phyloP scores from a whole-genome alignment of 2,888 invertebrate species.

The Leucophenga montana region DNA sequence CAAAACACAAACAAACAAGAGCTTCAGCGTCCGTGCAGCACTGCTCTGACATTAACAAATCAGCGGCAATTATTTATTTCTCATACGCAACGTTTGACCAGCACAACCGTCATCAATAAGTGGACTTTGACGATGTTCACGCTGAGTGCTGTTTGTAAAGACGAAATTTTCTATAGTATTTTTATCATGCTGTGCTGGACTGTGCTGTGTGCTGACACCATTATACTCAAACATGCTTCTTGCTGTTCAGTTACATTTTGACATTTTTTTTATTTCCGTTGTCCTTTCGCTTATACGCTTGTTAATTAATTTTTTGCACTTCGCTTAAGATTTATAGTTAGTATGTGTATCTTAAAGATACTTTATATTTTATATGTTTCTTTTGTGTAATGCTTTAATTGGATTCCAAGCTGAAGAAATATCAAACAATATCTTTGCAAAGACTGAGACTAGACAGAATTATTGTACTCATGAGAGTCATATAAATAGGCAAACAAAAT shows the following conservation, averaged over 20 bases:
- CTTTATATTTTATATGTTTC: too few species aligned
- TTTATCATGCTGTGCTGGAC: too few species aligned
- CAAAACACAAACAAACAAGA: too few species aligned
- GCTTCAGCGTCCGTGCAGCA: neutral
- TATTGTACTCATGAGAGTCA: neutral
- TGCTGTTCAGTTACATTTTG: neutral
- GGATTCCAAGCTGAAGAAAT: too few species aligned
- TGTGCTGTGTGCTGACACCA: too few species aligned
- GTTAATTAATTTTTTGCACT: slow-evolving; percentile 46
- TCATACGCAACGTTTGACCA: slow-evolving; percentile 22
- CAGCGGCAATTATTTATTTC: slow-evolving; percentile 56
- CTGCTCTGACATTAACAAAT: slow-evolving; percentile 59
- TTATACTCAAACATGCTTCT: neutral
- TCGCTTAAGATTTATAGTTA: slow-evolving; percentile 21
- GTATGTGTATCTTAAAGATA: slow-evolving; percentile 19
- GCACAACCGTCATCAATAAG: neutral
- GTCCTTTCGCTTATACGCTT: neutral
- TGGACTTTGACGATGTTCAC: neutral
- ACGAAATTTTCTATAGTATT: neutral
- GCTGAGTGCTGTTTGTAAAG: neutral
- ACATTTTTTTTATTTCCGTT: neutral
- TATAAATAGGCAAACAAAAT: neutral
- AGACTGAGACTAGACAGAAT: neutral
- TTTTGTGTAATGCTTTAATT: too few species aligned
- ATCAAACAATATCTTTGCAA: too few species aligned